These are phyloP conservation scores for Aradophagus sp. DNA, from an alignment of 1,140 invertebrate species.

Conservation along the genomic window DNA sequence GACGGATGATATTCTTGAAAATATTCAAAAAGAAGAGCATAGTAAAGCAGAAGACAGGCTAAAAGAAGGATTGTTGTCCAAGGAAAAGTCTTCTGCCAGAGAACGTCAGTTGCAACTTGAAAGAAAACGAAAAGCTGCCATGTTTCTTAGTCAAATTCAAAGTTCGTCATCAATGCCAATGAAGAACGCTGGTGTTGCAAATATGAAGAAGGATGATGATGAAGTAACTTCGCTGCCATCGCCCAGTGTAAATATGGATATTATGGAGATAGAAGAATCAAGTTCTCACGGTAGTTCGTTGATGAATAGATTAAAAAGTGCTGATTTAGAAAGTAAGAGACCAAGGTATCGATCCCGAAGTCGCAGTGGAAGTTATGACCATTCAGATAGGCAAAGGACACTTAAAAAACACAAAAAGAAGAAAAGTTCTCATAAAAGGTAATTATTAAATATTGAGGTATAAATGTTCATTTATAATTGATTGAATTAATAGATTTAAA, in stretches of 20 bases:
- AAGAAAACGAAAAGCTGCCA: slow-evolving; percentile 80
- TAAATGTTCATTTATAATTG: no score
- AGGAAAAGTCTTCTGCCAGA: slow-evolving; percentile 77
- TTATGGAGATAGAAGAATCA: slow-evolving; percentile 59
- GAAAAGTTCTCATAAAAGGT: slow-evolving; percentile 72
- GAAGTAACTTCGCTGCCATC: slow-evolving; percentile 67
- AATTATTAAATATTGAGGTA: no score
- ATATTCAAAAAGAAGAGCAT: slow-evolving; percentile 68
- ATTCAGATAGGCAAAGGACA: slow-evolving; percentile 63
- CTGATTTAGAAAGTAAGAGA: slow-evolving; percentile 65
- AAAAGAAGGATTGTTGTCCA: slow-evolving; percentile 79
- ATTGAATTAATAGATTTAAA: no score
- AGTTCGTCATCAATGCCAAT: slow-evolving; percentile 45
- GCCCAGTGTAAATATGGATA: slow-evolving; percentile 42
- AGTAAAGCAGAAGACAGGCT: slow-evolving; percentile 78
- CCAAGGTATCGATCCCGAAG: slow-evolving; percentile 68
- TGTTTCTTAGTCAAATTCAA: slow-evolving; percentile 79
- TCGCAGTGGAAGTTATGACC: slow-evolving; percentile 63
- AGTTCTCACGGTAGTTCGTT: slow-evolving; percentile 61
- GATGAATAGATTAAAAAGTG: slow-evolving; percentile 67
- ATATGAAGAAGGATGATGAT: slow-evolving; percentile 52
- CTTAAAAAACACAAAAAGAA: slow-evolving; percentile 73
- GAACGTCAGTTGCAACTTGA: slow-evolving; percentile 83
- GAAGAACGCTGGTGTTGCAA: slow-evolving; percentile 35
- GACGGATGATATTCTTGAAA: slow-evolving; percentile 73